phyloP scores from a whole-genome alignment of 2,888 invertebrate species.

The Aquatica leii region DNA sequence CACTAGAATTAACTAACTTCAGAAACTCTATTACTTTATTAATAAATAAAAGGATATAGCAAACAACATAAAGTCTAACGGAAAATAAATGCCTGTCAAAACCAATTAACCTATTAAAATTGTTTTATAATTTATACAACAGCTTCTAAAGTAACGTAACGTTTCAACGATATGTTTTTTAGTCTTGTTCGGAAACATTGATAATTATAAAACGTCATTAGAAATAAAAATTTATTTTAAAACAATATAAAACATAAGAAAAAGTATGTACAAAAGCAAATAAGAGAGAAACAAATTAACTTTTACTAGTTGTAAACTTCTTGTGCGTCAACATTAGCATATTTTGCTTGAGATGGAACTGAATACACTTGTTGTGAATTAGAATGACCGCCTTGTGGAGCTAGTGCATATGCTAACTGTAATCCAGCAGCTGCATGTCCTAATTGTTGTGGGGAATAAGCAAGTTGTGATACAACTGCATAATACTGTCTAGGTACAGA shows the following conservation, averaged over 20 bases:
- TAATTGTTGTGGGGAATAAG: conserved; percentile 22
- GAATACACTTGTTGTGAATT: conserved; percentile 43
- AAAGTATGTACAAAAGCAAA: conserved; percentile 32
- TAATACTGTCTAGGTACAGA: conserved; percentile 22
- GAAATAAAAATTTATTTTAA: conserved; percentile 10
- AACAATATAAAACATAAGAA: conserved; percentile 21
- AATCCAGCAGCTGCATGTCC: conserved; percentile 23
- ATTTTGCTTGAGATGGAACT: conserved; percentile 41
- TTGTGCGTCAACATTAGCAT: conserved; percentile 35
- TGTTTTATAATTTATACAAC: too few species aligned
- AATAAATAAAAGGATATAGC: too few species aligned
- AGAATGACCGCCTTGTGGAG: conserved; percentile 32
- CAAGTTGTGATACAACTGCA: conserved; percentile 18
- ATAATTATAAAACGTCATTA: too few species aligned
- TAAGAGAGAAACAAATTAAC: conserved; percentile 14
- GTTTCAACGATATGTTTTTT: too few species aligned
- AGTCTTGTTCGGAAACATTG: too few species aligned
- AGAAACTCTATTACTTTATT: too few species aligned
- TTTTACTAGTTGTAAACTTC: conserved; percentile 26
- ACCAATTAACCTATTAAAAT: too few species aligned
- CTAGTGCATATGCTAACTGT: conserved; percentile 27
- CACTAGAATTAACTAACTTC: too few species aligned
- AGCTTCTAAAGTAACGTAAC: too few species aligned
- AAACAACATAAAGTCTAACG: too few species aligned
- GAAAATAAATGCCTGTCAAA: too few species aligned